Percentiles rank a stretch among this genome's conserved stretches.
Evolutionary conservation across 2,888 invertebrate species (phyloP).

Genomic region (Cartodere bifasciata): DNA sequence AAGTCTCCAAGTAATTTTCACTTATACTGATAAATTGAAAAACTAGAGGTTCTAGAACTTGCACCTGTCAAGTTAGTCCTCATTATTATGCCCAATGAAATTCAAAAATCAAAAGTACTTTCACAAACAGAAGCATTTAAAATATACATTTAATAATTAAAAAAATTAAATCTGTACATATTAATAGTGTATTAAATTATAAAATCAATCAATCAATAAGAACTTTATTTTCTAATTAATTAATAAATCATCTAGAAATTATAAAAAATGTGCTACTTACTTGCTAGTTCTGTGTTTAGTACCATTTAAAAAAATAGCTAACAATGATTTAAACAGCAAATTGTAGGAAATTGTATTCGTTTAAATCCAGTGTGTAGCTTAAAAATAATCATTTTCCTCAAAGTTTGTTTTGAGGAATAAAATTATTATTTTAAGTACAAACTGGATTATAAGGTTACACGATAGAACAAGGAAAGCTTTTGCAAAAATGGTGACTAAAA

Average conservation of each 20-base stretch:
- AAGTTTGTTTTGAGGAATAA: too few relatives aligned
- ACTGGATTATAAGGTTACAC: too few relatives aligned
- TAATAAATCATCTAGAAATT: conserved; percentile 6
- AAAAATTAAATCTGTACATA: conserved; percentile 1
- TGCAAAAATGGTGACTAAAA: too few relatives aligned
- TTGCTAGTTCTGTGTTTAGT: too few relatives aligned
- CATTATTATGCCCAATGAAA: conserved; percentile 12
- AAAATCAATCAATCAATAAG: conserved; percentile 3
- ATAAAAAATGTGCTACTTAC: conserved; percentile 13
- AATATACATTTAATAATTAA: conserved; percentile 1
- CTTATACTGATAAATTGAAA: too few relatives aligned
- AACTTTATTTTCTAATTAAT: conserved; percentile 2
- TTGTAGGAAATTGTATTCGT: too few relatives aligned
- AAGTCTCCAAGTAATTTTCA: neutral
- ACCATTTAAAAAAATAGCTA: too few relatives aligned
- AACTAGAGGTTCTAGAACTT: conserved; percentile 15
- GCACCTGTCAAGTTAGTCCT: conserved; percentile 22
- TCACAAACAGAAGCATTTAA: conserved; percentile 10
- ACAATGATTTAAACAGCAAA: too few relatives aligned
- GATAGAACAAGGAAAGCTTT: too few relatives aligned
- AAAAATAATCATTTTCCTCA: too few relatives aligned
- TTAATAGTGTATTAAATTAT: neutral
- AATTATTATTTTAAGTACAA: too few relatives aligned
- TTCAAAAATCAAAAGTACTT: conserved; percentile 9
- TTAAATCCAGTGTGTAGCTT: too few relatives aligned